Evolutionary conservation across 2,888 invertebrate genomes (phyloP), one percentile per base, ranked within the genome.

Genomic region (Mycalesis mineus): DNA sequence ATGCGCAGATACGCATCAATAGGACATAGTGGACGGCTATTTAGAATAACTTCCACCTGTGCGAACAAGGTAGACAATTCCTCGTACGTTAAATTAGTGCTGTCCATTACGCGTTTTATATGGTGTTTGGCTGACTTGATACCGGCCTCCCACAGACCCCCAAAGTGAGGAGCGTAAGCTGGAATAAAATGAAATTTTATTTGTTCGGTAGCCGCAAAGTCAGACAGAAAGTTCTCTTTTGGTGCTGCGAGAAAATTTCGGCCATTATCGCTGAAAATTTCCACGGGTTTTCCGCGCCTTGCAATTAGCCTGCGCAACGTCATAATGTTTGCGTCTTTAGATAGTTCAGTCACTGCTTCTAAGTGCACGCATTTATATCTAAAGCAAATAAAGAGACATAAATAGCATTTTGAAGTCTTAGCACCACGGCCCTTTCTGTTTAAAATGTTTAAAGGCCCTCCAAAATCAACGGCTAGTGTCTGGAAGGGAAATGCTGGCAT

Each of bases 401-500:
- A 22, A 22, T 22, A 22, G 5, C 22, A 22, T 22, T 22, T 22
- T 2, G 22, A 15, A 65, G n/a, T 41, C 52, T 56, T 11, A 63
- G 7, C 64, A 68, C 37, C 60, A 22, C 22, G 22, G 5, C 22
- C 22, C 22, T 22, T 65, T 9, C 61, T 55, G 55, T 63, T 44
- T 7, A 57, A 14, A 15, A 60, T 58, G 1, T 28, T 39, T 31
- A 62, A 63, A 3, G 22, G 68, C 0, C 56, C 57, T 1, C 62
- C 62, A 31, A 61, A 63, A 28, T 64, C 61, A 7, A 50, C 15
- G 14, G 56, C 60, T 6, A 45, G 29, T 11, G 52, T 58, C 4
- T 14, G 0, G 47, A 67, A 22, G 68, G 69, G 68, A 52, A 62
- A 65, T n/a, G 57, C 60, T 11, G 60, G 56, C 3, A 7, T 45